Conservation (phyloP, 1,140 invertebrate species). For the Bilobella aurantiaca region DNA sequence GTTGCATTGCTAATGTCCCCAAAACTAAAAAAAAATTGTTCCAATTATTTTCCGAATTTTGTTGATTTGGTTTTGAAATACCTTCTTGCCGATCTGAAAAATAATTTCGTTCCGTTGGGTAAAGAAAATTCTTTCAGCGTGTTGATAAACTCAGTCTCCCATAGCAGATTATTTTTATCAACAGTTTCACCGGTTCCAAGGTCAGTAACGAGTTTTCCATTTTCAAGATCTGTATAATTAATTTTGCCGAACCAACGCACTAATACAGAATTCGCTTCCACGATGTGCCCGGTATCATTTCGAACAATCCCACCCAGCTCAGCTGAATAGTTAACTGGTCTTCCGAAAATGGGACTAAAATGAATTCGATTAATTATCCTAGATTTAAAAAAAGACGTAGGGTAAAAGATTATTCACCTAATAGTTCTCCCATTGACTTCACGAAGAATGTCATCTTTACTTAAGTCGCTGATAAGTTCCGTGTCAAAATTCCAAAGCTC, state of each 20-base stretch:
- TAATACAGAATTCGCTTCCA: conserved; percentile 52
- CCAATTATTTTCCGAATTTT: background rate
- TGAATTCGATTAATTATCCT: background rate
- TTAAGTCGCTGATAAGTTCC: conserved; percentile 45
- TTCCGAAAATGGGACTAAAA: conserved; percentile 52
- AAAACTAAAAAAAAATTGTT: conserved; percentile 44
- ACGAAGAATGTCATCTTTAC: conserved; percentile 51
- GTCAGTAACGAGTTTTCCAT: conserved; percentile 41
- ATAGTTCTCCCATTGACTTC: conserved; percentile 48
- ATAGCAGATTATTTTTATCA: conserved; percentile 40
- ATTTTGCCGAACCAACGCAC: conserved; percentile 54
- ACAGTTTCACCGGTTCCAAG: conserved; percentile 42
- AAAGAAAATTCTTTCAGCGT: conserved; percentile 42
- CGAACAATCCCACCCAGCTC: conserved; percentile 51
- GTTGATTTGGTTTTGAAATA: conserved; percentile 33
- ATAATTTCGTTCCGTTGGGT: conserved; percentile 42
- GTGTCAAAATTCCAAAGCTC: conserved; percentile 59
- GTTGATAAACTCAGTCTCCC: conserved; percentile 54
- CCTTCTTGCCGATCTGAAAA: conserved; percentile 56
- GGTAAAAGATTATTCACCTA: conserved; percentile 37
- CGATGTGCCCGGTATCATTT: conserved; percentile 51
- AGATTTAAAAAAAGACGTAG: background rate
- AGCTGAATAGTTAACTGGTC: conserved; percentile 53
- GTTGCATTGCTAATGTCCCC: conserved; percentile 56
- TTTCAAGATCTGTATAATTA: conserved; percentile 54